Evolutionary conservation across 1,140 invertebrate genomes (phyloP).

Genomic region (Scaptomyza pallida): DNA sequence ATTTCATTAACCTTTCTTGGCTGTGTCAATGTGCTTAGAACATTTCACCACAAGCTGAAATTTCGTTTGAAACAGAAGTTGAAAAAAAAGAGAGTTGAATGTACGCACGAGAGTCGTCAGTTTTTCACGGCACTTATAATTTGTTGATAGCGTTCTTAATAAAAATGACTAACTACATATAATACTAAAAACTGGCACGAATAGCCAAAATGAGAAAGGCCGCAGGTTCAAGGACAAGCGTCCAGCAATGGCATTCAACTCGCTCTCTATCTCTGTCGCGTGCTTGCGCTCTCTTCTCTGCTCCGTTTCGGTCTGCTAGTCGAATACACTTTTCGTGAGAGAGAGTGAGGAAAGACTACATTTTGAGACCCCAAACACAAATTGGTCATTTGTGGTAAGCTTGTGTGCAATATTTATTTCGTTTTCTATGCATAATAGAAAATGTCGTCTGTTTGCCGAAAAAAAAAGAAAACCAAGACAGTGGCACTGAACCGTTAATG

Average conservation of each 20-base stretch:
- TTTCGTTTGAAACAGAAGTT: slow-evolving; percentile 19
- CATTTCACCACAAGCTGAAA: slow-evolving; percentile 57
- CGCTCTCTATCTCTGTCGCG: slow-evolving; percentile 18
- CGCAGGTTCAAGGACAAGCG: slow-evolving; percentile 54
- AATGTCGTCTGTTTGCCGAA: slow-evolving; percentile 41
- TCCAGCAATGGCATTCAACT: slow-evolving; percentile 54
- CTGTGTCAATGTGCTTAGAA: slow-evolving; percentile 49
- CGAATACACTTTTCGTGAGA: neutral
- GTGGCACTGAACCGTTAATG: slow-evolving; percentile 57
- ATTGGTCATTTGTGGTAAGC: slow-evolving; percentile 8
- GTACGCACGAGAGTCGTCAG: slow-evolving; percentile 7
- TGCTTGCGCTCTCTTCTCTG: slow-evolving; percentile 5
- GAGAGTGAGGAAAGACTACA: neutral
- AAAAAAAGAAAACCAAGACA: slow-evolving; percentile 49
- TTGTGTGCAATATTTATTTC: slow-evolving; percentile 14
- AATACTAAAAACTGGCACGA: slow-evolving; percentile 3
- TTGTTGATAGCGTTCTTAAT: neutral
- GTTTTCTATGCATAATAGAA: slow-evolving; percentile 13
- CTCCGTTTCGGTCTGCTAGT: neutral
- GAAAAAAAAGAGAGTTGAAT: slow-evolving; percentile 52
- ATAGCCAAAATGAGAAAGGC: slow-evolving; percentile 12
- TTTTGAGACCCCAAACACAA: neutral
- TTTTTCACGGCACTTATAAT: neutral
- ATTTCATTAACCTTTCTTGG: slow-evolving; percentile 55
- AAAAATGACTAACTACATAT: slow-evolving; percentile 11